Conservation (phyloP, 2,113 vertebrate genomes). For the Willisornis vidua region DNA sequence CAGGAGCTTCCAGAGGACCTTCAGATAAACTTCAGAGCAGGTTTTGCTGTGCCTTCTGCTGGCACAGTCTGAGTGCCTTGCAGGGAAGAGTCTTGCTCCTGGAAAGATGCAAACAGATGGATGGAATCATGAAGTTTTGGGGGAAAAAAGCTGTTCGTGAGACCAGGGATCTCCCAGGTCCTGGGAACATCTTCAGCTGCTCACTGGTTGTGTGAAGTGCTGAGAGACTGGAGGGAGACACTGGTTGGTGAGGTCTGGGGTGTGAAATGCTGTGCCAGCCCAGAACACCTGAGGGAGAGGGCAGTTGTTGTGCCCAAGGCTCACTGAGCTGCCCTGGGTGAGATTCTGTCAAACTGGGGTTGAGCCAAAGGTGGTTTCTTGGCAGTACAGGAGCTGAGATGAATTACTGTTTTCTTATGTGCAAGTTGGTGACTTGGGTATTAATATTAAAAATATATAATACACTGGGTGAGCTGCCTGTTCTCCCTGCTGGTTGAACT, state of each 20-base stretch:
- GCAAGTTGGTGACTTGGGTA: background rate
- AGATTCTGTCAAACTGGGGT: background rate
- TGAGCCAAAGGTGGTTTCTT: background rate
- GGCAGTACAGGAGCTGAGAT: background rate
- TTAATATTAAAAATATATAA: background rate
- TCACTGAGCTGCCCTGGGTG: background rate
- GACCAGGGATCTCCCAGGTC: background rate
- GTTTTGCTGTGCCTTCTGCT: background rate
- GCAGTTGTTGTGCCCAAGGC: background rate
- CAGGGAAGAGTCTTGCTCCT: rapidly evolving
- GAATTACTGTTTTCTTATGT: background rate
- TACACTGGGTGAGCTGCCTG: background rate
- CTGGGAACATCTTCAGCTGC: background rate
- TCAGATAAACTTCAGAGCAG: background rate
- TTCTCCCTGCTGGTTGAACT: background rate
- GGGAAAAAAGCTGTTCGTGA: rapidly evolving
- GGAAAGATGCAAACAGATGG: background rate
- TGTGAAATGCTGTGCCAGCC: background rate
- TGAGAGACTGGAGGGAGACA: background rate
- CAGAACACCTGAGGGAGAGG: background rate
- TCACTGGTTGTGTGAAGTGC: rapidly evolving
- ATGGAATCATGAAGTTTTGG: background rate
- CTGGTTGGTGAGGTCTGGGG: background rate
- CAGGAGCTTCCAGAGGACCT: background rate
- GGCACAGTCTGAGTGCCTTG: background rate